Conservation (phyloP, 2,888 invertebrate species). For the Antheraea yamamai region DNA sequence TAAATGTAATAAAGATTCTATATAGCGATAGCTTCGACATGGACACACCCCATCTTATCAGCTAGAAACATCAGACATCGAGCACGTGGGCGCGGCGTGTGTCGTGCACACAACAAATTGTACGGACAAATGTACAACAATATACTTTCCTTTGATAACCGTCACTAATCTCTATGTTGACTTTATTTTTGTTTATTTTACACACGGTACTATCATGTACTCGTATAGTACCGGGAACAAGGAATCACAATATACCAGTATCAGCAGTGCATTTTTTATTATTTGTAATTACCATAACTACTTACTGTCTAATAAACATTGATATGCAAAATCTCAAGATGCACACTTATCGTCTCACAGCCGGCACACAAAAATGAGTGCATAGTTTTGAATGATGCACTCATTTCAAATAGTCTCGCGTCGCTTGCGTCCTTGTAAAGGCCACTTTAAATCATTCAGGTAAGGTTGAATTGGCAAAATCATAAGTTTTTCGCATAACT, state of each 20-base stretch:
- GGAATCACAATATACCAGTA: background rate
- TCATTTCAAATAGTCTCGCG: no score
- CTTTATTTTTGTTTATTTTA: background rate
- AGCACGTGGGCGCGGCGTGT: background rate
- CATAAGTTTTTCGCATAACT: no score
- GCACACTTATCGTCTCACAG: no score
- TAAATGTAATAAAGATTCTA: background rate
- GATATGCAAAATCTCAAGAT: no score
- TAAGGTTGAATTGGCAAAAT: no score
- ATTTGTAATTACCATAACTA: no score
- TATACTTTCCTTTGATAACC: slow-evolving; percentile 2
- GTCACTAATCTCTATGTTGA: background rate
- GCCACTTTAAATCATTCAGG: no score
- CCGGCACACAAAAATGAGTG: no score
- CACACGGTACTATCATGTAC: background rate
- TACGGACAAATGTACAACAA: slow-evolving; percentile 10
- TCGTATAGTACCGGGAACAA: background rate
- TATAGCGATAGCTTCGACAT: background rate
- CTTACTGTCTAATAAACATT: no score
- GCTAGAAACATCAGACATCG: background rate
- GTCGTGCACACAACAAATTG: slow-evolving; percentile 4
- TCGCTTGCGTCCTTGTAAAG: no score
- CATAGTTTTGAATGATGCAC: no score
- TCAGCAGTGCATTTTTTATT: background rate
- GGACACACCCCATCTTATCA: slow-evolving; percentile 5